Conservation (phyloP, 2,888 invertebrate genomes). For the Sylvicola fuscatus region DNA sequence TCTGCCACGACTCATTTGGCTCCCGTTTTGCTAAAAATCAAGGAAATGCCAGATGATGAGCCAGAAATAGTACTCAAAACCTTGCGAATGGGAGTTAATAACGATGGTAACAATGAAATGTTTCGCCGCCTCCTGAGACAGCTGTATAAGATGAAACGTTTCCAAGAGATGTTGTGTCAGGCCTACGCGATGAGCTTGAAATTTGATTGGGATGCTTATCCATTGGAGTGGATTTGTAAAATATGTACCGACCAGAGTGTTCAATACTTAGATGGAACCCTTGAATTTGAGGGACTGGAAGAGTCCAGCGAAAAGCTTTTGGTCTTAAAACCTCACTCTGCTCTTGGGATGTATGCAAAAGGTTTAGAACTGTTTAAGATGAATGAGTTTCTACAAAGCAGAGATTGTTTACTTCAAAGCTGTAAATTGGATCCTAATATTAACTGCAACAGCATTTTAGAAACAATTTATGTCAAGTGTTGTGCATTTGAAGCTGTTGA, state of each 20-base stretch:
- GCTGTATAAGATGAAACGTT: constrained; percentile 21
- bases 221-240: constrained; percentile 40
- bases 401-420: no score
- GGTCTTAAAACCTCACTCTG: no score
- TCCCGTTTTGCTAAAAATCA: constrained; percentile 3
- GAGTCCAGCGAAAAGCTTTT: no score
- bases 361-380: no score
- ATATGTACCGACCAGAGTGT: not conserved
- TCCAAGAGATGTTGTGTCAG: constrained; percentile 22
- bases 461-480: constrained; percentile 26
- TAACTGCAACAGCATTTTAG: constrained; percentile 28
- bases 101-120: not conserved
- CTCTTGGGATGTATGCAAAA: no score
- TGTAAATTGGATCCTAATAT: no score
- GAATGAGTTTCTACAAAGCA: no score
- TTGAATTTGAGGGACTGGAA: no score
- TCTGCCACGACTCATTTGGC: constrained; percentile 2
- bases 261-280: no score
- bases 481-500: constrained; percentile 30
- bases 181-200: constrained; percentile 28
- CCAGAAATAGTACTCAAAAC: no score
- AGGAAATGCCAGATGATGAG: constrained; percentile 1
- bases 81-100: no score
- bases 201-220: constrained; percentile 28
- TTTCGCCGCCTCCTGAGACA: constrained; percentile 12